phyloP scores from a whole-genome alignment of 2,113 vertebrate species.

The Nymphicus hollandicus region DNA sequence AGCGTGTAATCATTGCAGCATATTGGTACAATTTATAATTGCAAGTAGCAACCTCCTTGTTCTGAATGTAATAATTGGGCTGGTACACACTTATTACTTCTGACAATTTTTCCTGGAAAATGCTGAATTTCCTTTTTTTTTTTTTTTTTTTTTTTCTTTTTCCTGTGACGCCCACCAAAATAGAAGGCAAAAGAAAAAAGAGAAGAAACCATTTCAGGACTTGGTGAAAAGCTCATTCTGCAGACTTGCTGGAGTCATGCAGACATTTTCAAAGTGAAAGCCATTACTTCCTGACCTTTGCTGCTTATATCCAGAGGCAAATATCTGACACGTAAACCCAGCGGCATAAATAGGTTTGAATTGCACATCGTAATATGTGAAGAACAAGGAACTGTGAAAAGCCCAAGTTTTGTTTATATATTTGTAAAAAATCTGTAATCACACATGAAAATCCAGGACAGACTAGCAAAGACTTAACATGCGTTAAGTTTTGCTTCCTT shows the following conservation, averaged over 20 bases:
- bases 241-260: neutral
- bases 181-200: neutral
- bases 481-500: neutral
- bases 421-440: slow-evolving; percentile 8
- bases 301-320: slow-evolving; percentile 24
- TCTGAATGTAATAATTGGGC: neutral
- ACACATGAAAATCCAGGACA: neutral
- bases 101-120: neutral
- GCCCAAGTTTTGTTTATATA: slow-evolving; percentile 4
- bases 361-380: slow-evolving; percentile 47
- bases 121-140: neutral
- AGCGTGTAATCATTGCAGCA: neutral
- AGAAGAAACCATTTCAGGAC: neutral
- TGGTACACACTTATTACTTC: neutral
- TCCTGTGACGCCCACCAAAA: neutral
- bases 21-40: neutral
- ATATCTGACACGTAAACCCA: neutral
- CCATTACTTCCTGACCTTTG: slow-evolving; percentile 51
- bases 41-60: neutral
- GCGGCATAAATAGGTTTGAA: slow-evolving; percentile 29
- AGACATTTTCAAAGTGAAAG: slow-evolving; percentile 18
- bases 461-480: neutral
- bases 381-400: slow-evolving; percentile 50
- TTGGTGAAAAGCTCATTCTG: neutral
- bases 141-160: neutral